phyloP scores from a whole-genome alignment of 1,140 invertebrate species.

The Thaumatotibia leucotreta region DNA sequence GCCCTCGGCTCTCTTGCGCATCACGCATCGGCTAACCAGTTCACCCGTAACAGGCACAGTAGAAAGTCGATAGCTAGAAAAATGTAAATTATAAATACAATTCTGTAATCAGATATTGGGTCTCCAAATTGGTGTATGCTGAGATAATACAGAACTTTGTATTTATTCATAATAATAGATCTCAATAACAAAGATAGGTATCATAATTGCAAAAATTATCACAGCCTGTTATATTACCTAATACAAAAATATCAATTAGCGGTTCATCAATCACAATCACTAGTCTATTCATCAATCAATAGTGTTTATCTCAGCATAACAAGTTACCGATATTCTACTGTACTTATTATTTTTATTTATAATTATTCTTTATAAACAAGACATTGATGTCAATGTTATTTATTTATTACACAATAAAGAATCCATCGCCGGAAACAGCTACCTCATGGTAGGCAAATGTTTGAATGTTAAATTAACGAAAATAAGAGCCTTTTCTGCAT shows the following conservation, averaged over 20 bases:
- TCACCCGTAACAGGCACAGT: background rate
- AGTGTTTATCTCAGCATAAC: background rate
- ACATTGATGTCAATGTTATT: conserved; percentile 20
- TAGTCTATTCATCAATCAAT: background rate
- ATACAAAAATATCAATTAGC: conserved; percentile 9
- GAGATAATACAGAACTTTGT: background rate
- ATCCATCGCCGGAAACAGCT: conserved; percentile 62
- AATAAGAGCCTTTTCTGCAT: conserved; percentile 18
- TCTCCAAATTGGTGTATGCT: background rate
- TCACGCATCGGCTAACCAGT: background rate
- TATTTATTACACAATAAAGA: conserved; percentile 28
- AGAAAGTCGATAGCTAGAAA: conserved; percentile 1
- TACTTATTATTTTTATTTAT: conserved; percentile 52
- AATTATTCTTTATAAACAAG: conserved; percentile 69
- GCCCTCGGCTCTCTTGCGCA: background rate
- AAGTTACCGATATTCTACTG: conserved; percentile 5
- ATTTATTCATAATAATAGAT: background rate
- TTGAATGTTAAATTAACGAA: conserved; percentile 39
- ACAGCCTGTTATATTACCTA: conserved; percentile 6
- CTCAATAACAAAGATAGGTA: background rate
- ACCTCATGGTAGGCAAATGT: conserved; percentile 59
- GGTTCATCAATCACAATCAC: background rate
- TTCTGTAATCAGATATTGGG: background rate
- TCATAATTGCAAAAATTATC: conserved; percentile 7
- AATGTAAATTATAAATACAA: background rate